Conservation (phyloP, 1,140 invertebrate species). For the Lordiphosa collinella region DNA sequence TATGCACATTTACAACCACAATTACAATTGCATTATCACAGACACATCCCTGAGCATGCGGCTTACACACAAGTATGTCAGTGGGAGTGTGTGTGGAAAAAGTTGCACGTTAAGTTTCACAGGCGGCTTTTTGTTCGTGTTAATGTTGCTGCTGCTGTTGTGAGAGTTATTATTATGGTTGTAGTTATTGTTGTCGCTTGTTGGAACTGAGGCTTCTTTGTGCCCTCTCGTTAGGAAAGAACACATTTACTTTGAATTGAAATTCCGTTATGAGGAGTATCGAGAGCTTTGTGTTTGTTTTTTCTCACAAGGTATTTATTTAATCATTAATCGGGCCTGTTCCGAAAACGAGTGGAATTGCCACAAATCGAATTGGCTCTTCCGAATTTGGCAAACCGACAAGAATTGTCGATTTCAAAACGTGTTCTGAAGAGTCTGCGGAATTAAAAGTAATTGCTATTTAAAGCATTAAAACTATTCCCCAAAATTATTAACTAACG, state of each 20-base stretch:
- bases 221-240: not conserved
- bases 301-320: too few relatives aligned
- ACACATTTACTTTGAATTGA: not conserved
- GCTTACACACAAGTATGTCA: not conserved
- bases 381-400: too few relatives aligned
- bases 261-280: conserved; percentile 2
- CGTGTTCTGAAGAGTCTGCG: too few relatives aligned
- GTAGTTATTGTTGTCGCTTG: conserved; percentile 7
- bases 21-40: conserved; percentile 45
- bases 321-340: too few relatives aligned
- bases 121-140: conserved; percentile 28
- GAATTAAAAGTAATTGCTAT: too few relatives aligned
- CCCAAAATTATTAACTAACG: too few relatives aligned
- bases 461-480: too few relatives aligned
- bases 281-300: too few relatives aligned
- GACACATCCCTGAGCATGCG: not conserved
- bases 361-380: too few relatives aligned
- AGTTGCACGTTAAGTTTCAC: conserved; percentile 40
- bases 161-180: too few relatives aligned
- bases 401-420: too few relatives aligned
- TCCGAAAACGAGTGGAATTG: too few relatives aligned
- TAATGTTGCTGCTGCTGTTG: conserved; percentile 12
- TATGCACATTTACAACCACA: conserved; percentile 56
- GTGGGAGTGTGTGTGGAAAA: conserved; percentile 6
- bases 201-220: conserved; percentile 4